Base-by-base conservation (phyloP, 2,797 vertebrate species). In the Clamator glandarius region DNA sequence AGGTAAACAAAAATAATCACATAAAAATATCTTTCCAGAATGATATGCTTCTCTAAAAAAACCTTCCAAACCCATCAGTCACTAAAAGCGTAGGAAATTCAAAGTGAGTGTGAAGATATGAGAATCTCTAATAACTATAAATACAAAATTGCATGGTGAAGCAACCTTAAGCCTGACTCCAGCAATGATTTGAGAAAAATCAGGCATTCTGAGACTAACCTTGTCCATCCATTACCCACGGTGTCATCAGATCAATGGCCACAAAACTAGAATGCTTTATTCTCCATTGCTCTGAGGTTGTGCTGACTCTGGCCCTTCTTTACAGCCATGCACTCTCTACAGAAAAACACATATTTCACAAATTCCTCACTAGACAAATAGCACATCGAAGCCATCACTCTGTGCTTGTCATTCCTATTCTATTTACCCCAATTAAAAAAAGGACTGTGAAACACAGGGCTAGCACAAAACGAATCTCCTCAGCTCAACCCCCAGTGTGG, bases 331-430 rank as follows among this genome's bases (percentile, higher is more conserved):
- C 92, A 83, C 86, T 89, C 77, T 84, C 78, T 84, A 87, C 95
- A 93, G 93, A 96, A 96, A 96, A 96, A 94, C 95, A 96, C 93
- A 95, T 96, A 96, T 95, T 97, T 96, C 92, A 96, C 92, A 94
- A 92, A 92, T 80, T 84, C 90, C 94, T 87, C 89, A 90, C 92
- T 50, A 97, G 94, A 96, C 75, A 96, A 96, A 96, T 97, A 90
- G 84, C 92, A 75, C 92, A 86, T 90, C 5, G 54, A 90, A 87
- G 84, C 42, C 70, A 95, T 94, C 94, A 86, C 72, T 95, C 94
- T 92, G 55, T 59, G 83, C 87, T 84, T 94, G 93, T 89, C 91
- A 89, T 93, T 90, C 87, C 63, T 70, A 85, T 78, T 86, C 93
- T 83, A 93, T 90, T 93, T 95, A 90, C 70, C 72, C 64, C 92